Percentiles rank a stretch among this genome's conserved stretches.
These are phyloP conservation scores for Coregonus suidteri DNA, from an alignment of 2,797 vertebrate genomes.

Conservation along the genomic window DNA sequence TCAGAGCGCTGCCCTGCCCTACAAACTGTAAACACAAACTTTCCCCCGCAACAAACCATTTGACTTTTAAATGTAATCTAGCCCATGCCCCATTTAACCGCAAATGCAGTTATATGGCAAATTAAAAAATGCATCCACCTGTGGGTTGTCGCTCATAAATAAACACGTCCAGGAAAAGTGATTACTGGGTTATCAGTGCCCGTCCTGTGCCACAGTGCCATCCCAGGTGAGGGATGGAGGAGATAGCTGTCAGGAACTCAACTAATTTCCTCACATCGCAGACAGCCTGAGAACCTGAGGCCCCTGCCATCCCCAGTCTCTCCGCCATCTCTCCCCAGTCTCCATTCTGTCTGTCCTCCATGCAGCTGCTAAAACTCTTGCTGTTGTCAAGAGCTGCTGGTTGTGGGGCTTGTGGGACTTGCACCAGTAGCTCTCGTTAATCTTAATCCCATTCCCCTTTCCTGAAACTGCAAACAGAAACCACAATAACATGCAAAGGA, in stretches of 20 bases:
- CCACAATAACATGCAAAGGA: neutral
- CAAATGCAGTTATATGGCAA: conserved; percentile 88
- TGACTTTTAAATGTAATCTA: conserved; percentile 95
- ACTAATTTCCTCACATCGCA: conserved; percentile 75
- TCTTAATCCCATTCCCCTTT: conserved; percentile 18
- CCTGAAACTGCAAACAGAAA: conserved; percentile 17
- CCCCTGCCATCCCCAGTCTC: neutral
- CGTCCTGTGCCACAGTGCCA: conserved; percentile 61
- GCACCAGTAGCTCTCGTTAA: conserved; percentile 40
- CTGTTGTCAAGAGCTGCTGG: conserved; percentile 55
- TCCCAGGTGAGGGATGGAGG: conserved; percentile 76
- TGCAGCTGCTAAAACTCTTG: conserved; percentile 64
- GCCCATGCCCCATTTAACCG: conserved; percentile 81
- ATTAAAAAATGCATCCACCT: conserved; percentile 84
- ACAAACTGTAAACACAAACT: conserved; percentile 57
- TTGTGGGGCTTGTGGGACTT: conserved; percentile 49
- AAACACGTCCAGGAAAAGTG: conserved; percentile 80
- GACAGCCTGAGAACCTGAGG: conserved; percentile 35
- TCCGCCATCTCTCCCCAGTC: conserved; percentile 52
- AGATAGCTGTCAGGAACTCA: conserved; percentile 74
- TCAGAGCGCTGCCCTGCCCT: conserved; percentile 48
- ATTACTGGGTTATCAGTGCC: conserved; percentile 84
- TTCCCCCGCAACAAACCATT: conserved; percentile 69
- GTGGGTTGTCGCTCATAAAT: conserved; percentile 90
- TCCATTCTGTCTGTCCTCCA: conserved; percentile 61